Evolutionary conservation across 2,797 vertebrate species (phyloP).

Genomic region (Hoplostethus atlanticus): DNA sequence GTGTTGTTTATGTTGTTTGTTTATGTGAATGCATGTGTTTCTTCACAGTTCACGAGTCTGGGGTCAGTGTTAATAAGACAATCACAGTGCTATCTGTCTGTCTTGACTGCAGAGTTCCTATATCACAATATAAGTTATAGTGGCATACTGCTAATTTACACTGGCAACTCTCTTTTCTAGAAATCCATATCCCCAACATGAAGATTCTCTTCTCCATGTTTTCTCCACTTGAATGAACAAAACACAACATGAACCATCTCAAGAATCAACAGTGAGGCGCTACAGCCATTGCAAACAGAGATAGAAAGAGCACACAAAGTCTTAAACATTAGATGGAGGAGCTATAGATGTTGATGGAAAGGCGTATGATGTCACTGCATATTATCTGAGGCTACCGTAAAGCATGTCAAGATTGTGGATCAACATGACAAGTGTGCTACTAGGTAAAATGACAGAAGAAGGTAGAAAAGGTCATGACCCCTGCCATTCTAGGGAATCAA

Average conservation of each 20-base stretch:
- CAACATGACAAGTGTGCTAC: conserved; percentile 53
- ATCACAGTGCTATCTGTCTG: conserved; percentile 87
- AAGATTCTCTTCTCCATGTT: conserved; percentile 6
- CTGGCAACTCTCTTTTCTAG: not conserved
- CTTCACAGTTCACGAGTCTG: conserved; percentile 86
- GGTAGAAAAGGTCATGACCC: conserved; percentile 25
- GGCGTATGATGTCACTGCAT: conserved; percentile 66
- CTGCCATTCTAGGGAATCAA: conserved; percentile 12
- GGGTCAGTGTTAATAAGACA: conserved; percentile 82
- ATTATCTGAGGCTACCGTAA: conserved; percentile 67
- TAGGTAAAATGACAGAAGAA: conserved; percentile 42
- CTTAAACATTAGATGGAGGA: conserved; percentile 29
- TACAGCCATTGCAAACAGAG: conserved; percentile 52
- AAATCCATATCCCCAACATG: conserved; percentile 21
- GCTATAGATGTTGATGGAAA: conserved; percentile 42
- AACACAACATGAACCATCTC: conserved; percentile 13
- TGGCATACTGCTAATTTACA: conserved; percentile 6
- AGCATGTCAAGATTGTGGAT: conserved; percentile 25
- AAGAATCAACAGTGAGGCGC: conserved; percentile 34
- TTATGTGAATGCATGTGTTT: conserved; percentile 59
- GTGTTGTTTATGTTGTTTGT: conserved; percentile 26
- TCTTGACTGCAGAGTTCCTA: conserved; percentile 53
- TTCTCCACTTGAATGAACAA: conserved; percentile 26
- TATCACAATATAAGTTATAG: conserved; percentile 6
- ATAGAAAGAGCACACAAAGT: conserved; percentile 32